These are phyloP conservation scores for Euphydryas editha DNA, from an alignment of 2,888 invertebrate species.

Conservation along the genomic window DNA sequence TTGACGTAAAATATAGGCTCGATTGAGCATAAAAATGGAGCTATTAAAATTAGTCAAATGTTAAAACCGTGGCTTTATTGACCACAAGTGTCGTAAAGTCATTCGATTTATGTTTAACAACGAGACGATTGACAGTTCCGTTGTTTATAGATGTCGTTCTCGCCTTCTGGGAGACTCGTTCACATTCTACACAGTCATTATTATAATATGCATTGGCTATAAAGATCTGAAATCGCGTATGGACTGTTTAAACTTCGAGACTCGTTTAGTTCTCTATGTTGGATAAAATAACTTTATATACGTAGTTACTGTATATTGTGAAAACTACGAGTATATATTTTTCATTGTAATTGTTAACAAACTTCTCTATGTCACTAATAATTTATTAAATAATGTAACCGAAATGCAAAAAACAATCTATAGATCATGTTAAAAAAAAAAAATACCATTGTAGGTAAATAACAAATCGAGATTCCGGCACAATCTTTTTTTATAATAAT, in stretches of 20 bases:
- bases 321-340: neutral
- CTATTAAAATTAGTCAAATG: constrained; percentile 76
- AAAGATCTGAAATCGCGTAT: constrained; percentile 18
- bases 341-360: neutral
- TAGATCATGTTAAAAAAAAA: too few species aligned
- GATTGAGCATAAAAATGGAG: constrained; percentile 68
- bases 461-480: too few species aligned
- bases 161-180: constrained; percentile 35
- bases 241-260: constrained; percentile 11
- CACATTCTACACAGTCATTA: constrained; percentile 22
- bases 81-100: constrained; percentile 66
- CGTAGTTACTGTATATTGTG: neutral
- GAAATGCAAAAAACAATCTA: too few species aligned
- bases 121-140: constrained; percentile 47
- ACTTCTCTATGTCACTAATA: too few species aligned
- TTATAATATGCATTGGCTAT: constrained; percentile 21
- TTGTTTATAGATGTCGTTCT: constrained; percentile 50
- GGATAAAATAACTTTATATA: neutral
- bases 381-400: too few species aligned
- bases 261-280: constrained; percentile 3
- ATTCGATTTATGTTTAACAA: constrained; percentile 65
- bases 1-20: constrained; percentile 63
- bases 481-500: too few species aligned
- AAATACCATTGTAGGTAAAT: too few species aligned
- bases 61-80: constrained; percentile 69